Evolutionary conservation across 2,797 vertebrate genomes (phyloP), one percentile per base, ranked within the genome.

Genomic region (Galagoides demidoff): DNA sequence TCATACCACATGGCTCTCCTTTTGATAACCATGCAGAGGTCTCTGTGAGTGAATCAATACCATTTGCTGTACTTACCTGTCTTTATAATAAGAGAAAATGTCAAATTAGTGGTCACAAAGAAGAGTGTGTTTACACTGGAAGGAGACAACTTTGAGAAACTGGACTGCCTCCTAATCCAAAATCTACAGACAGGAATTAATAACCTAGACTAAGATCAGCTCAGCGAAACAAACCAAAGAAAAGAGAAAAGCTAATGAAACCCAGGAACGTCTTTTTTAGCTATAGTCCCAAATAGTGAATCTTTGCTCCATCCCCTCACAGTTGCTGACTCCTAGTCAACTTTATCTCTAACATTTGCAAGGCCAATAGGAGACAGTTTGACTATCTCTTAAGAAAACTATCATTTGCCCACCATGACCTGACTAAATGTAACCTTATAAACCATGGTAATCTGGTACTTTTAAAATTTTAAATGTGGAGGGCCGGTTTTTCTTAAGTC

Each of bases 281-380:
- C 39, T 49, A 34, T 31, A 17, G 6, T 27, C 7, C 13, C n/a
- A 79, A 13, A 27, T 7, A 20, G 29, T 12, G 29, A 45, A 9
- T 43, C 55, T n/a, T 29, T 13, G 45, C 23, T 11, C 16, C 20
- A 66, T 64, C 45, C 68, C 70, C 27, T 61, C 27, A 39, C 10
- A 61, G 16, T 20, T 34, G 19, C 25, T 19, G n/a, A 66, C 31
- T 68, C 45, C 34, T 3, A 20, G 17, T 20, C 7, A 29, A 25
- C 29, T 27, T 76, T 10, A 27, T 43, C 61, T 49, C 45, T 39
- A 23, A 70, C 31, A 29, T 12, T 57, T n/a, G 6, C 10, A 39
- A 25, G 20, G 29, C 23, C 0, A 6, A 2, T 1, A 10, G 0
- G 20, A 8, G 2, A 37, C 0, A 2, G 2, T 4, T 10, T 2